Conservation (phyloP, 2,888 invertebrate genomes). For the Neria commutata region DNA sequence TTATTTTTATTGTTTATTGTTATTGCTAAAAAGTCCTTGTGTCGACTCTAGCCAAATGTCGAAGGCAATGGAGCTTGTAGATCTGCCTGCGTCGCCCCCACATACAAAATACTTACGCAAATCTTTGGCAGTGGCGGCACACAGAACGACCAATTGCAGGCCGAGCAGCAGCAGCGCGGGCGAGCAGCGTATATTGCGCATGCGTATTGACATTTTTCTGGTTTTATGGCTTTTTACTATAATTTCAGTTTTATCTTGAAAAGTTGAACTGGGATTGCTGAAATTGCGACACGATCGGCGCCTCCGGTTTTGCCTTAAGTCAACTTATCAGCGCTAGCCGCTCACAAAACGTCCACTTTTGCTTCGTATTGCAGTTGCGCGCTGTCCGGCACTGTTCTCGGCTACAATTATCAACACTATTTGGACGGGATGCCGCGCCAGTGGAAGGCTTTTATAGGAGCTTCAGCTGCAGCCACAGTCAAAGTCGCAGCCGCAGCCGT, state of each 20-base stretch:
- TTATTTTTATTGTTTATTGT: slow-evolving; percentile 9
- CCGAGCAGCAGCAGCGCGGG: slow-evolving; percentile 19
- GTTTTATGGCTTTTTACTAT: background rate
- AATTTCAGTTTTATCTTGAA: background rate
- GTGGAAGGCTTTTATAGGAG: background rate
- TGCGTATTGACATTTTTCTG: slow-evolving; percentile 23
- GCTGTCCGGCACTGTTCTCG: slow-evolving; percentile 34
- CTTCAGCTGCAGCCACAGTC: too few relatives aligned
- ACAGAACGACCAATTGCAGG: slow-evolving; percentile 29
- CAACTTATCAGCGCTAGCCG: background rate
- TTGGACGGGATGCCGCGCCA: slow-evolving; percentile 35
- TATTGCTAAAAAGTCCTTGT: slow-evolving; percentile 2
- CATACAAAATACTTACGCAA: slow-evolving; percentile 50
- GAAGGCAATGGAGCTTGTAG: too few relatives aligned
- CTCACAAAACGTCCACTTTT: slow-evolving; percentile 2
- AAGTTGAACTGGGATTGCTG: background rate
- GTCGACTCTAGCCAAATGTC: background rate
- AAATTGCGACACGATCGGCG: background rate
- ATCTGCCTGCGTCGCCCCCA: background rate
- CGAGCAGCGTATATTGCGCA: slow-evolving; percentile 18
- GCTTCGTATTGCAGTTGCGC: slow-evolving; percentile 1
- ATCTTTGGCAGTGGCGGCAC: slow-evolving; percentile 45
- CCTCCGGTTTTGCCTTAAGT: background rate
- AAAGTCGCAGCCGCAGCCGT: background rate
- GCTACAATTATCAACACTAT: slow-evolving; percentile 34